Evolutionary conservation across 1,140 invertebrate genomes (phyloP), one percentile per base, ranked within the genome.

Genomic region (Aphelenchoides avenae): DNA sequence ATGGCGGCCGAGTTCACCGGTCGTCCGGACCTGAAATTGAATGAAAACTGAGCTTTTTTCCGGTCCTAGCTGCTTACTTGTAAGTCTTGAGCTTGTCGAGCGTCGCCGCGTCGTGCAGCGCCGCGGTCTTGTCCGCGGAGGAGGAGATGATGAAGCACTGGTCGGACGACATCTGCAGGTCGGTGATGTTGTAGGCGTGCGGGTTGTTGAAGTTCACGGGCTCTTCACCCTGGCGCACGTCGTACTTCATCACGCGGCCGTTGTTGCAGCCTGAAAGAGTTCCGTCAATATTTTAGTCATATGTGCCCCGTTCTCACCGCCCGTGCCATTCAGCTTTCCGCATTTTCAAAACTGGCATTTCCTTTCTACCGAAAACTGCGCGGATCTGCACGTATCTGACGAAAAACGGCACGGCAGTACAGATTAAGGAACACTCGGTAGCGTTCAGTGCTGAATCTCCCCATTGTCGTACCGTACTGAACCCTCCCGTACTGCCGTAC

Each of bases 1-100:
- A 77, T 67, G 15, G 75, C 70, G 7, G 73, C 75, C 18, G 75
- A 75, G 55, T 75, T 75, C 24, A 75, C 73, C 2, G 73, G 73
- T 31, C 75, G 61, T n/a, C 57, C 66, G n/a, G 72, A 73, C 54
- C 70, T 73, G 39, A 40, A 57, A 15, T 15, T 9, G 9, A 44
- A 2, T n/a, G 1, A 2, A 44, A 15, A n/a, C n/a, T n/a, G n/a
- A n/a, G n/a, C n/a, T n/a, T n/a, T n/a, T n/a, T n/a, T n/a, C n/a
- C n/a, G n/a, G n/a, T n/a, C n/a, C n/a, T n/a, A n/a, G n/a, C n/a
- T n/a, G n/a, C n/a, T 44, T 43, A 72, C 70, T 60, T 77, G 61
- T 75, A 75, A 18, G 54, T 69, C 53, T 75, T 75, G n/a, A 75
- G 39, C 4, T 58, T 44, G 20, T 73, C 53, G 18, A 75, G 41